Conservation (phyloP, 1,140 invertebrate genomes). For the Listronotus bonariensis region DNA sequence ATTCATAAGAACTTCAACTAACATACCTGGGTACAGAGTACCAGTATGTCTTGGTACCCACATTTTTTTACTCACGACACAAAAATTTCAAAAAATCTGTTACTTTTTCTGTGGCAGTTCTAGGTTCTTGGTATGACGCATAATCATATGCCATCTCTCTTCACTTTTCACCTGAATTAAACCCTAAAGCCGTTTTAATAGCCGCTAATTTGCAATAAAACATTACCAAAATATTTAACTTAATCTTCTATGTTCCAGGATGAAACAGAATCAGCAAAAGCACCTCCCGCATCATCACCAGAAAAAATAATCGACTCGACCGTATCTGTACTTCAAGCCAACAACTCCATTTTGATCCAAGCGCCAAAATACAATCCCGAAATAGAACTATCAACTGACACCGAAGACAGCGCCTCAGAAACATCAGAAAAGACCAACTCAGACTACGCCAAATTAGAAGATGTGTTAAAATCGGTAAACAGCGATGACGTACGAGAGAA, state of each 20-base stretch:
- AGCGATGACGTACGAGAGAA: conserved; percentile 36
- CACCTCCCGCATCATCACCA: conserved; percentile 10
- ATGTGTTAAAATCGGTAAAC: conserved; percentile 42
- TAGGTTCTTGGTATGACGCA: too few species aligned
- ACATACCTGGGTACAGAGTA: too few species aligned
- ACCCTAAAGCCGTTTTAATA: too few species aligned
- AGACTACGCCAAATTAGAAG: conserved; percentile 45
- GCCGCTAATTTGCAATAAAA: too few species aligned
- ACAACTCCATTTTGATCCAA: conserved; percentile 16
- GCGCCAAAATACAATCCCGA: conserved; percentile 57
- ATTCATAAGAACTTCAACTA: too few species aligned
- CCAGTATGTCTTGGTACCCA: too few species aligned
- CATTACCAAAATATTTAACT: too few species aligned
- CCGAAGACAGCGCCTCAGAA: conserved; percentile 59
- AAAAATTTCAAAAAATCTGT: too few species aligned
- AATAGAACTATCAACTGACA: conserved; percentile 67
- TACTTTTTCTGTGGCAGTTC: too few species aligned
- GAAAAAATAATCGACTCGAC: conserved; percentile 43
- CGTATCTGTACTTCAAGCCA: conserved; percentile 47
- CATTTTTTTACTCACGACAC: too few species aligned
- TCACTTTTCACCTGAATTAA: too few species aligned
- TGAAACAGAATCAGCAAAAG: conserved; percentile 13
- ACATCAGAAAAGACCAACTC: conserved; percentile 45
- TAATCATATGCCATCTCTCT: too few species aligned
- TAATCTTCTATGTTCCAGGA: conserved; percentile 20